Evolutionary conservation across 2,113 vertebrate species (phyloP), one percentile per base, ranked within the genome.

Genomic region (Equus przewalskii): DNA sequence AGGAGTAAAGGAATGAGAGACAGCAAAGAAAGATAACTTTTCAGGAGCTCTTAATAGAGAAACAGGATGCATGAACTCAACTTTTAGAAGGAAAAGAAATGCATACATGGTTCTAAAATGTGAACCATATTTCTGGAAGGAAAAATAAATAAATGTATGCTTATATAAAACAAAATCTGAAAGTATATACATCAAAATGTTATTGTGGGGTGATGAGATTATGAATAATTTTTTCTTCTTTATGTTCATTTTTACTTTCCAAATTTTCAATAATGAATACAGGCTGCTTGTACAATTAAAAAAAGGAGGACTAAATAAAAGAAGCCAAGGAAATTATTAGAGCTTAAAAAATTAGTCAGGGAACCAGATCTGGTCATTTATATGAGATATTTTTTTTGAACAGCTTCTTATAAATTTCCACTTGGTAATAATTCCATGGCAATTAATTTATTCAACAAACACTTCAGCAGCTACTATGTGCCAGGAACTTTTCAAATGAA

Each of bases 401-500:
- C 3, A 91, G 46, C 16, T 33, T 83, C 18, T 65, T 79, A 89
- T 33, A 89, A 69, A 69, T 62, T 64, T 69, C 24, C 56, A 82
- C 54, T 49, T 81, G n/a, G 49, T 56, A 93, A 58, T 82, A 94
- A 87, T 56, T 76, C 26, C 19, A n/a, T 82, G 86, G 41, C 6
- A 96, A 93, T 95, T 75, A 79, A 89, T 56, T 94, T 44, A 88
- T 58, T 87, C 76, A 49, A 76, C 30, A 93, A 94, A 75, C 15
- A 78, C n/a, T 58, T 70, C 5, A 72, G n/a, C 30, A 87, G 60
- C 46, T 83, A 76, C 24, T 46, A 36, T 8, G 21, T 70, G 28
- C 67, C 46, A 86, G 22, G 60, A 11, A 81, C 58, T 90, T 96
- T 75, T 78, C 67, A 86, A 85, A 30, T 58, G 44, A 87, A 62